A percentile compares a stretch with the other conserved stretches of the same genome.
phyloP scores from a whole-genome alignment of 2,113 vertebrate genomes.

The Macroglossus sobrinus region DNA sequence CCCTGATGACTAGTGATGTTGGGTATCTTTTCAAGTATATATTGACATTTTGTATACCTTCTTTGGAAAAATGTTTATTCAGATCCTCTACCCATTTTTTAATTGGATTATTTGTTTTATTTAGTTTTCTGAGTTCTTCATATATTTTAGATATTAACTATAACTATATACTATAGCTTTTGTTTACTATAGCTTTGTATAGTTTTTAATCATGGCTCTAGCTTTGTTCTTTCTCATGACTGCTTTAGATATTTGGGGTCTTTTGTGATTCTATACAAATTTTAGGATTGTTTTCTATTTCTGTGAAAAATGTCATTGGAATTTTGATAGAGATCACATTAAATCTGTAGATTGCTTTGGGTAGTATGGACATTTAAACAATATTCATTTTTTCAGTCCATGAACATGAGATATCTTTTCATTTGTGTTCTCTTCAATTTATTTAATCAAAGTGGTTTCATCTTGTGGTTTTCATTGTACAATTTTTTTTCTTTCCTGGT shows the following conservation, averaged over 20 bases:
- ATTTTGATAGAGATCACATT: neutral
- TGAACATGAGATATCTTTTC: neutral
- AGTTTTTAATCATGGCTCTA: neutral
- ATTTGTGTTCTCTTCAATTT: neutral
- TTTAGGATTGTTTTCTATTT: neutral
- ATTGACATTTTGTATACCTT: neutral
- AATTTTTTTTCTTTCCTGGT: neutral
- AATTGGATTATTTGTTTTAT: neutral
- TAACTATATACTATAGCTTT: too few species aligned
- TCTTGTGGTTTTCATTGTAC: neutral
- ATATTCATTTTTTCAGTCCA: neutral
- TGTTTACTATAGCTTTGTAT: neutral
- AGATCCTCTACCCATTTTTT: neutral
- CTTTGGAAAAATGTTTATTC: neutral
- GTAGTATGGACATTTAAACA: neutral
- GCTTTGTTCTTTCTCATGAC: neutral
- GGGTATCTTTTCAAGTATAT: neutral
- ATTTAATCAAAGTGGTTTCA: too few species aligned
- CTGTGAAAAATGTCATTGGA: neutral
- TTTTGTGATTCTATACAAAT: neutral
- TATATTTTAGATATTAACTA: neutral
- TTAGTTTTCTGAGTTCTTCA: neutral
- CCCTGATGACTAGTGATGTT: neutral
- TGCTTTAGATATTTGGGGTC: neutral
- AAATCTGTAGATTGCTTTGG: neutral